These are phyloP conservation scores for Mesocricetus auratus DNA, from an alignment of 2,113 vertebrate genomes.

Conservation along the genomic window DNA sequence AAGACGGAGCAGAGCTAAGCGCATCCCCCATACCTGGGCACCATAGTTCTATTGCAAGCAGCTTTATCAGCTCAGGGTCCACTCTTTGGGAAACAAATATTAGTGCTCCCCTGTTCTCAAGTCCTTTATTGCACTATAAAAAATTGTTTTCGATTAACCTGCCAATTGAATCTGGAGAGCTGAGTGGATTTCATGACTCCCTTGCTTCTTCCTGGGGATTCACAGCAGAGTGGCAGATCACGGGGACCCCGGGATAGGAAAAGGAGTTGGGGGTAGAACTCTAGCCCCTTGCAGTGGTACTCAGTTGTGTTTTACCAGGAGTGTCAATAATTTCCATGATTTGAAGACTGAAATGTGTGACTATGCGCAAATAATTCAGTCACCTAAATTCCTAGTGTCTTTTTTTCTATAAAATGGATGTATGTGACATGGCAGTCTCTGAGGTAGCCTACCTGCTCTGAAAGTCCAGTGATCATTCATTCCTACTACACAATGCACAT, in stretches of 20 bases:
- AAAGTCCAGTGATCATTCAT: not conserved
- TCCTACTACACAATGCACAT: not conserved
- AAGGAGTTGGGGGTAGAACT: slow-evolving; percentile 46
- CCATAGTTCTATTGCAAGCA: slow-evolving; percentile 66
- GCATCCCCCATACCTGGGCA: slow-evolving; percentile 36
- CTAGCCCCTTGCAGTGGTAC: slow-evolving; percentile 67
- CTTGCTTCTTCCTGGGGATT: slow-evolving; percentile 84
- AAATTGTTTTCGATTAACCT: slow-evolving; percentile 89
- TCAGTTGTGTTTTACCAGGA: slow-evolving; percentile 58
- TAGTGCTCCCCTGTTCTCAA: slow-evolving; percentile 83
- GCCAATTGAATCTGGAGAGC: slow-evolving; percentile 84
- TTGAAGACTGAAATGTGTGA: not conserved
- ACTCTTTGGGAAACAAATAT: slow-evolving; percentile 87
- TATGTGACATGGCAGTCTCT: not conserved
- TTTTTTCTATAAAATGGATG: slow-evolving; percentile 49
- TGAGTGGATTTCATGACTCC: slow-evolving; percentile 86
- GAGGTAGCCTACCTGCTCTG: not conserved
- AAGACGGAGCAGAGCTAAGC: slow-evolving; percentile 74
- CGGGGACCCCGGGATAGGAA: slow-evolving; percentile 69
- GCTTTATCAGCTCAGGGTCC: slow-evolving; percentile 77
- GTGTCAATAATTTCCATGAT: not conserved
- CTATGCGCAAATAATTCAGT: slow-evolving; percentile 24
- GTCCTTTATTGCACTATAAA: slow-evolving; percentile 86
- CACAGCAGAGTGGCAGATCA: slow-evolving; percentile 75
- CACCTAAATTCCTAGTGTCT: not conserved